A percentile compares a stretch with the other conserved stretches of the same genome.
Conservation (phyloP, 30 jellyfish, hydroid and myxozoan genomes). For the Turritopsis rubra region DNA sequence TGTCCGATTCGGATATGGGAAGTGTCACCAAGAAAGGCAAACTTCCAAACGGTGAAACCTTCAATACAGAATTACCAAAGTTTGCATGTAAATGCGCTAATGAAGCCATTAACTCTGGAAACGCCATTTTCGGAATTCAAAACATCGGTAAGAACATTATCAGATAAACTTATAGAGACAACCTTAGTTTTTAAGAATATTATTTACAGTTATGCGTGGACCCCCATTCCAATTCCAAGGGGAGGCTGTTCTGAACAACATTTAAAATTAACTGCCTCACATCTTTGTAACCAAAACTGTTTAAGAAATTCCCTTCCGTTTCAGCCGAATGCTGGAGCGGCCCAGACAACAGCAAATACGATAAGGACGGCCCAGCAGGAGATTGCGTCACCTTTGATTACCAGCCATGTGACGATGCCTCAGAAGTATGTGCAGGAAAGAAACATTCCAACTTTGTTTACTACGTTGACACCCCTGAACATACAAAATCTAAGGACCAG, state of each 20-base stretch:
- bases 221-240: no score
- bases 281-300: no score
- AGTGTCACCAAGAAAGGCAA: conserved; percentile 60
- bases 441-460: conserved; percentile 77
- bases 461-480: conserved; percentile 90
- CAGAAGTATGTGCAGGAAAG: conserved; percentile 91
- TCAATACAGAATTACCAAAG: conserved; percentile 67
- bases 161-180: no score
- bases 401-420: conserved; percentile 49
- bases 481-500: conserved; percentile 78
- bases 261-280: no score
- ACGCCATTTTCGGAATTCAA: conserved; percentile 86
- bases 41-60: conserved; percentile 42
- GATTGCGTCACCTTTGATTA: conserved; percentile 83
- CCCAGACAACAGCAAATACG: conserved; percentile 89
- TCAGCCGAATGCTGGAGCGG: conserved; percentile 99
- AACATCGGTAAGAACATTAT: conserved; percentile 53
- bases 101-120: conserved; percentile 83
- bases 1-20: conserved; percentile 69
- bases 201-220: no score
- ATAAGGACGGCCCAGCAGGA: conserved; percentile 80
- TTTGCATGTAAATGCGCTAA: conserved; percentile 96
- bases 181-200: no score
- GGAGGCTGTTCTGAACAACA: no score
- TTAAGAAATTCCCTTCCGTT: neutral